Conservation (phyloP, 2,113 vertebrate genomes). For the Regulus satrapa region DNA sequence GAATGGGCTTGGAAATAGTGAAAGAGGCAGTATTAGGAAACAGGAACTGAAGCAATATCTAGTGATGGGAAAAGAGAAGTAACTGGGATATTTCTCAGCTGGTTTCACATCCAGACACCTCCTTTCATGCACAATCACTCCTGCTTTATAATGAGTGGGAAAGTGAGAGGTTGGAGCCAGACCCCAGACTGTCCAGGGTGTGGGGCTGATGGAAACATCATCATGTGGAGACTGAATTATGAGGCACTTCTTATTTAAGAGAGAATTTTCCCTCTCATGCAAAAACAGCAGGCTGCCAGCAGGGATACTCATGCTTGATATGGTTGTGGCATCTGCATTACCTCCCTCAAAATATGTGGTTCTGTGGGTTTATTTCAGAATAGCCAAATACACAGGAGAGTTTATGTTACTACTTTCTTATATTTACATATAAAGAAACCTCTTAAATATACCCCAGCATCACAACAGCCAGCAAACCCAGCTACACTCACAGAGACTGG, state of each 20-base stretch:
- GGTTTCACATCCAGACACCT: constrained; percentile 9
- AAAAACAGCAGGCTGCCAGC: background rate
- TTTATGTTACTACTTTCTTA: background rate
- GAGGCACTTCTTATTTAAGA: background rate
- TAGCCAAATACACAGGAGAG: background rate
- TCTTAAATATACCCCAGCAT: background rate
- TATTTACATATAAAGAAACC: background rate
- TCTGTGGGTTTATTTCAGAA: background rate
- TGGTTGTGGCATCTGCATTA: background rate
- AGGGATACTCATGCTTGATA: rapidly evolving
- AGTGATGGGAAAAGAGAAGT: constrained; percentile 54
- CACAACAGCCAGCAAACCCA: background rate
- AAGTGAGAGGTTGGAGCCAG: background rate
- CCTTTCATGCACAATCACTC: background rate
- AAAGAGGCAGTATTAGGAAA: background rate
- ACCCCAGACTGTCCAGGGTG: rapidly evolving
- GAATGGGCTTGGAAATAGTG: background rate
- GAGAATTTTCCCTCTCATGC: background rate
- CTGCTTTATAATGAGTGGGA: background rate
- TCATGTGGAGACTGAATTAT: rapidly evolving
- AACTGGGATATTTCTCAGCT: background rate
- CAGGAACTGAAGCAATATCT: constrained; percentile 2
- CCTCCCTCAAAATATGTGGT: background rate
- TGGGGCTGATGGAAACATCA: background rate
- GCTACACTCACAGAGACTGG: background rate